Evolutionary conservation across 2,113 vertebrate genomes (phyloP).

Genomic region (Podocnemis expansa): DNA sequence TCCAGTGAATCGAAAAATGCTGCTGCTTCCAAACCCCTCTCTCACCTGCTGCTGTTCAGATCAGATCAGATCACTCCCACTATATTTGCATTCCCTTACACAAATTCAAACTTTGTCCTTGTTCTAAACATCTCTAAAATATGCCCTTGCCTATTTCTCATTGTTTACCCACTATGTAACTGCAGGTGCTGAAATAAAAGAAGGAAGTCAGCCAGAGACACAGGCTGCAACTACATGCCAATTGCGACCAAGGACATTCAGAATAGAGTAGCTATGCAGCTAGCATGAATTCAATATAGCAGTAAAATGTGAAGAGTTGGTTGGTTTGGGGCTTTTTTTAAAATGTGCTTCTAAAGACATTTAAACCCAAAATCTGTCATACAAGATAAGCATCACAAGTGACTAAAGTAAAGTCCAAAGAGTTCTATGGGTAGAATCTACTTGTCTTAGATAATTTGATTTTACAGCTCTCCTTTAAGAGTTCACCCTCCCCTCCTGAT

Average conservation of each 20-base stretch:
- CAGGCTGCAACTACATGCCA: neutral
- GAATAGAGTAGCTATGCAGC: neutral
- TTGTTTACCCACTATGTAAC: neutral
- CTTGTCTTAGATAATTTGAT: neutral
- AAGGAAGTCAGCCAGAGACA: neutral
- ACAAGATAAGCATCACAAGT: neutral
- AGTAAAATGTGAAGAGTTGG: neutral
- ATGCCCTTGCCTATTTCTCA: neutral
- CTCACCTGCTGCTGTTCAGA: neutral
- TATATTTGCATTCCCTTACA: neutral
- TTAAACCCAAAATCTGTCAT: neutral
- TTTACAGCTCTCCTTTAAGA: neutral
- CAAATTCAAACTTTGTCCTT: neutral
- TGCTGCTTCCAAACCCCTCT: neutral
- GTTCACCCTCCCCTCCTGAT: neutral
- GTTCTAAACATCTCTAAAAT: neutral
- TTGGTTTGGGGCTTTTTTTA: neutral
- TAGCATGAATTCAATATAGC: neutral
- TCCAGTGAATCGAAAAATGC: neutral
- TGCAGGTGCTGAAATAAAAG: neutral
- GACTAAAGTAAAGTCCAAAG: neutral
- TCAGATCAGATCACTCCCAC: neutral
- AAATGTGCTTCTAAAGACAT: neutral
- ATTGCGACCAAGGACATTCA: neutral
- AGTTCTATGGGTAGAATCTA: neutral